Base-by-base conservation (phyloP, 2,113 vertebrate genomes). In the Boleophthalmus pectinirostris region DNA sequence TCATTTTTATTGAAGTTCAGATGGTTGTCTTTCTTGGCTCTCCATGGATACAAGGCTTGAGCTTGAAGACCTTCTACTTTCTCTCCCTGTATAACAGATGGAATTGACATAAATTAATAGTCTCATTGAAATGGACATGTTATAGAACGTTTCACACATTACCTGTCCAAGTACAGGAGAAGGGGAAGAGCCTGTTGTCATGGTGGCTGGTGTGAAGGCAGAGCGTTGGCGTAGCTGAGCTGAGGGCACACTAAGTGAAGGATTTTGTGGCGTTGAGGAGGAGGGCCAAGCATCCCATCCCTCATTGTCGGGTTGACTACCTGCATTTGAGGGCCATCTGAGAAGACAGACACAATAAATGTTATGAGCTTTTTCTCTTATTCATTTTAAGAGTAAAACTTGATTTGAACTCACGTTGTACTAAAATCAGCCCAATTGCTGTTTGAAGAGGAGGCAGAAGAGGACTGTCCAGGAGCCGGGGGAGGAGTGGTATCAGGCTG, bases 361-460 rank as follows among this genome's bases (percentile, higher is more conserved):
- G 61, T 16, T 11, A 64, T 3, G 29, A 63, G 20, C 8, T 64
- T 21, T 1, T 15, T 58, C 5, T 57, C 23, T 25, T 25, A 23
- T 21, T 64, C 0, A 64, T 38, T 11, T 38, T 38, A 15, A 38
- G 61, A n/a, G 33, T 13, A 38, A 64, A 11, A 18, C 13, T n/a
- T 21, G 18, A 20, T 11, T 9, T n/a, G 3, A 21, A 94, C 97
- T 70, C 90, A 99, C 98, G 96, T 99, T 84, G 97, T 97, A 91
- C 94, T 99, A 91, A 99, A 99, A 91, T 99, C 98, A 0, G 98
- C 98, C 98, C 98, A 99, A 93, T 98, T 99, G 79, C 94, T 97
- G 83, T 95, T 90, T 18, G 93, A 73, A 18, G 95, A 88, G 25
- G 96, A 90, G 0, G 93, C 69, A 0, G 92, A 80, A 6, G 92